Evolutionary conservation across 1,140 invertebrate genomes (phyloP).

Genomic region (Lucilia cuprina): DNA sequence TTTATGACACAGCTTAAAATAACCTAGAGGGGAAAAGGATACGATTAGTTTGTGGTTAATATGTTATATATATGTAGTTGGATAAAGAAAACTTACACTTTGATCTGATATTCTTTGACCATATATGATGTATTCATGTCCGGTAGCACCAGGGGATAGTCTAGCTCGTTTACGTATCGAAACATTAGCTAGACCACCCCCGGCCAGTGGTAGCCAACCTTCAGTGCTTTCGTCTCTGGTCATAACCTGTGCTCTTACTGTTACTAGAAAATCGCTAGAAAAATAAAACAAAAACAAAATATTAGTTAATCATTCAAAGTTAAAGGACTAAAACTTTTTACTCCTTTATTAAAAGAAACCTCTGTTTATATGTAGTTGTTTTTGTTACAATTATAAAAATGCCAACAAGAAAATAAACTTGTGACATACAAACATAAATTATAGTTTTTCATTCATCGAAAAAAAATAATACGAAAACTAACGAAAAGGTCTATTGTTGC

Average conservation of each 20-base stretch:
- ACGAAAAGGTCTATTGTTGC: too few species aligned
- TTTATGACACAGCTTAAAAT: conserved; percentile 94
- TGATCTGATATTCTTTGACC: conserved; percentile 91
- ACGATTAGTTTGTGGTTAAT: conserved; percentile 46
- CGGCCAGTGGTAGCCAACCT: conserved; percentile 93
- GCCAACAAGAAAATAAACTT: too few species aligned
- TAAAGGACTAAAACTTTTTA: too few species aligned
- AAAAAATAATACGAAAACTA: too few species aligned
- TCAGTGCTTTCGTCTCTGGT: conserved; percentile 95
- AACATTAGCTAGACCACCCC: conserved; percentile 91
- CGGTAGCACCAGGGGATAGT: conserved; percentile 61
- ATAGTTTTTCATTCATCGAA: too few species aligned
- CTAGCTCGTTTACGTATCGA: conserved; percentile 79
- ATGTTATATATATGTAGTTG: neutral
- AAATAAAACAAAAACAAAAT: conserved; percentile 29
- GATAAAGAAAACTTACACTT: conserved; percentile 70
- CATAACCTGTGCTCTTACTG: conserved; percentile 97
- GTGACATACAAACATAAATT: too few species aligned
- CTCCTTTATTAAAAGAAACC: too few species aligned
- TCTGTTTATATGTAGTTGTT: too few species aligned
- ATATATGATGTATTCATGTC: conserved; percentile 87
- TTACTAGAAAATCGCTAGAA: conserved; percentile 91
- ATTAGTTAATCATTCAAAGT: too few species aligned
- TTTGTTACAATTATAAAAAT: too few species aligned
- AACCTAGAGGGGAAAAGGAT: conserved; percentile 67